Conservation (phyloP, 2,888 invertebrate genomes). For the Epsilonema sp. region DNA sequence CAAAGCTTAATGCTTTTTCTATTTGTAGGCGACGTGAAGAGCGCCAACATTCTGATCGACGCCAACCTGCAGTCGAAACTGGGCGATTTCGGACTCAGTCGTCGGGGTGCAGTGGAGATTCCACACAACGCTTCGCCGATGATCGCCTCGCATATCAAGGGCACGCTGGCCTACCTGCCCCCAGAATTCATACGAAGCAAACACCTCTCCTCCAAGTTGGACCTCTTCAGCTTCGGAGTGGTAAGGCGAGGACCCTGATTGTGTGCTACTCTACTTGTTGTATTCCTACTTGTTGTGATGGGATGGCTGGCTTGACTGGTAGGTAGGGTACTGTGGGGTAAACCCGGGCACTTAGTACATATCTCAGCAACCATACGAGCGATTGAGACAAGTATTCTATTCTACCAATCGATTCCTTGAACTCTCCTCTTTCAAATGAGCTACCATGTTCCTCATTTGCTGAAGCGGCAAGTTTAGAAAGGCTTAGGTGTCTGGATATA, state of each 20-base stretch:
- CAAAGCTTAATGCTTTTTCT: constrained; percentile 59
- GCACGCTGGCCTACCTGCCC: constrained; percentile 79
- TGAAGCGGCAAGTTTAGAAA: no score
- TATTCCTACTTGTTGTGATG: no score
- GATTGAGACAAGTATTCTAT: no score
- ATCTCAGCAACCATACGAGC: no score
- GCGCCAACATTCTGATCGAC: constrained; percentile 80
- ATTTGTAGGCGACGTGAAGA: constrained; percentile 92
- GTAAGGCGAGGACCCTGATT: constrained; percentile 35
- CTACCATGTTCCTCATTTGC: no score
- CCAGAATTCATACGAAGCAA: constrained; percentile 59
- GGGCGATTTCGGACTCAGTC: constrained; percentile 57
- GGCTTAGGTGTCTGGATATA: no score
- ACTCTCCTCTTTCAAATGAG: no score
- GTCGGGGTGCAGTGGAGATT: constrained; percentile 19
- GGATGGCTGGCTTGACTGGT: no score
- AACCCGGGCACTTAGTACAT: no score
- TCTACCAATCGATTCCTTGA: no score
- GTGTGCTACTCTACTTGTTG: no score
- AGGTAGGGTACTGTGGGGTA: no score
- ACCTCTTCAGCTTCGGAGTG: constrained; percentile 80
- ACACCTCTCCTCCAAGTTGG: constrained; percentile 67
- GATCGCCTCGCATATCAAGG: constrained; percentile 55
- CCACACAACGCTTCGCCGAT: constrained; percentile 13
- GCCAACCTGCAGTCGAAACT: constrained; percentile 66